Evolutionary conservation across 2,888 invertebrate genomes (phyloP), one percentile per base, ranked within the genome.

Genomic region (Pseudolycoriella hygida): DNA sequence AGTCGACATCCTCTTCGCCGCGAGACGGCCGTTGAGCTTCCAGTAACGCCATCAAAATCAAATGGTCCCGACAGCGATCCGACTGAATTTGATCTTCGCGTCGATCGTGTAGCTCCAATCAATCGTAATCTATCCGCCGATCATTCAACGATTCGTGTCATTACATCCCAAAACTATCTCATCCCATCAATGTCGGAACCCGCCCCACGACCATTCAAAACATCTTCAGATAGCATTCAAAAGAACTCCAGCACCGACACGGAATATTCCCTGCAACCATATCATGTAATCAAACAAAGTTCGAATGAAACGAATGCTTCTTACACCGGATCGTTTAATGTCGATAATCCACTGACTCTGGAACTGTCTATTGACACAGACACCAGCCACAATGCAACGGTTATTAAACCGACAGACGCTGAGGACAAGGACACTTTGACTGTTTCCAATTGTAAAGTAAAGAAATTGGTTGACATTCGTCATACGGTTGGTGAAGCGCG

Each of bases 281-380:
- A 66, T 53, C 58, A 60, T 42, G 60, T 66, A 40, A 65, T 66
- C 38, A 66, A 66, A 50, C 66, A 66, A 56, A 64, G 62, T 49
- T 66, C 66, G 37, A 66, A 66, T 45, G 66, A 66, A 49, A 66
- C 66, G n/a, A 66, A 60, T 47, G 64, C 64, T 48, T 65, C 65
- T 43, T 57, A 60, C 52, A 65, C 64, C 1, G 63, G 66, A 18
- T 66, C 65, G 32, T 65, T 60, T 44, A 66, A 66, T 47, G 59
- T 66, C 38, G 66, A 66, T 48, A 65, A 65, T 17, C 60, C 62
- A 11, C 64, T 64, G 40, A 58, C 59, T 1, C 60, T 63, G 12
- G 66, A 66, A 45, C 53, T 61, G 6, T 65, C 65, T 2, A 49
- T 65, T 43, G 66, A 66, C 48, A 60, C 58, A 3, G 61, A 55